These are phyloP conservation scores for Propithecus perrieri DNA, from an alignment of 2,797 vertebrate genomes.

Conservation along the genomic window DNA sequence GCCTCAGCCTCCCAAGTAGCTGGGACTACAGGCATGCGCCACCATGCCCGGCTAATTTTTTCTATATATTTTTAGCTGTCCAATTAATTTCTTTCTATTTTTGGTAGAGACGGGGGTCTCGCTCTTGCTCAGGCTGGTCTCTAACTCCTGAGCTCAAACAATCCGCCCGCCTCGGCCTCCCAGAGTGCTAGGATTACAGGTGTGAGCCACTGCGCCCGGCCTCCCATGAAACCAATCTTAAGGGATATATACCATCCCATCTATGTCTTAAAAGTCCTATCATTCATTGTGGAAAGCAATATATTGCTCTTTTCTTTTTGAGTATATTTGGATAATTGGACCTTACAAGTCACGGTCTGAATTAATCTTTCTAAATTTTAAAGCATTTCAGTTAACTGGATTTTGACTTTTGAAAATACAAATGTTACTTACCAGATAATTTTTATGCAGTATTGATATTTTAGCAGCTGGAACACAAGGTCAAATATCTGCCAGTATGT, in stretches of 20 bases:
- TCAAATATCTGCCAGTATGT: not conserved
- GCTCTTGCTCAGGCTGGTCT: too few relatives aligned
- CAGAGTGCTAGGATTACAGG: too few relatives aligned
- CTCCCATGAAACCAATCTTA: not conserved
- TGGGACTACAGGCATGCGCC: too few relatives aligned
- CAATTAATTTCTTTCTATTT: too few relatives aligned
- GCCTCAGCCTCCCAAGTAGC: too few relatives aligned
- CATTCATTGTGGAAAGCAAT: not conserved
- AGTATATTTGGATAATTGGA: not conserved
- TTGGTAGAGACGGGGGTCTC: too few relatives aligned
- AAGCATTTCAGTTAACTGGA: not conserved
- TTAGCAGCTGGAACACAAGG: not conserved
- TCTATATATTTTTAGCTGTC: too few relatives aligned
- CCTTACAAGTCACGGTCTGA: not conserved
- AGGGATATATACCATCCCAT: not conserved
- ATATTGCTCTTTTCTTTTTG: not conserved
- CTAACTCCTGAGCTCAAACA: too few relatives aligned
- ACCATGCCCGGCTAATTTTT: too few relatives aligned
- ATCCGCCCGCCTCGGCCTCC: too few relatives aligned
- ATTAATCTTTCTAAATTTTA: slow-evolving; percentile 40
- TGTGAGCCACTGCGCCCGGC: too few relatives aligned
- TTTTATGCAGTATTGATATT: not conserved
- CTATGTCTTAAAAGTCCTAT: not conserved
- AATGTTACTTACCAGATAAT: not conserved
- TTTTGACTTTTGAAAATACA: slow-evolving; percentile 23